Evolutionary conservation across 2,113 vertebrate genomes (phyloP).

Genomic region (Mus pahari): DNA sequence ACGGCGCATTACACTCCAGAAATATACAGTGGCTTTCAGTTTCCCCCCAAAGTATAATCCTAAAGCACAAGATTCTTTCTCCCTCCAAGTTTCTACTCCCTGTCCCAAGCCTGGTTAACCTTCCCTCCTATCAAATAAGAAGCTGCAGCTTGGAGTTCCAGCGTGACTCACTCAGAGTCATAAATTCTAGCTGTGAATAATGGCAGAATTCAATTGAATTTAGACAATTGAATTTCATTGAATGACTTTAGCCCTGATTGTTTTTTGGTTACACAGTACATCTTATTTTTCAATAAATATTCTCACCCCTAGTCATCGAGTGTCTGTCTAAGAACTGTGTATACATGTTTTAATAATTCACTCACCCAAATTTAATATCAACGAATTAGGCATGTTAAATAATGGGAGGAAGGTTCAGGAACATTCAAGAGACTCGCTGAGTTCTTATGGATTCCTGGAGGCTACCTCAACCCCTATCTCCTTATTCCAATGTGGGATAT

Average conservation of each 20-base stretch:
- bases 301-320: background rate
- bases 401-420: background rate
- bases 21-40: background rate
- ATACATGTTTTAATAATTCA: constrained; percentile 13
- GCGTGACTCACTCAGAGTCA: background rate
- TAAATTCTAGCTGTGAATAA: background rate
- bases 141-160: background rate
- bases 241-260: background rate
- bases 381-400: background rate
- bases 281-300: background rate
- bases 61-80: background rate
- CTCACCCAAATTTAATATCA: background rate
- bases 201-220: background rate
- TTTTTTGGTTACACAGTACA: background rate
- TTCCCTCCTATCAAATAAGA: background rate
- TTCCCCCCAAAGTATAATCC: background rate
- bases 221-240: background rate
- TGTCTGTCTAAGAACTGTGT: background rate
- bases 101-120: background rate
- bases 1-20: background rate
- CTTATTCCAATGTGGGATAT: background rate
- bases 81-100: background rate
- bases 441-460: background rate
- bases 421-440: background rate
- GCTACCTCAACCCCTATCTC: background rate